Evolutionary conservation across 2,113 vertebrate species (phyloP).

Genomic region (Stigmatopora argus): DNA sequence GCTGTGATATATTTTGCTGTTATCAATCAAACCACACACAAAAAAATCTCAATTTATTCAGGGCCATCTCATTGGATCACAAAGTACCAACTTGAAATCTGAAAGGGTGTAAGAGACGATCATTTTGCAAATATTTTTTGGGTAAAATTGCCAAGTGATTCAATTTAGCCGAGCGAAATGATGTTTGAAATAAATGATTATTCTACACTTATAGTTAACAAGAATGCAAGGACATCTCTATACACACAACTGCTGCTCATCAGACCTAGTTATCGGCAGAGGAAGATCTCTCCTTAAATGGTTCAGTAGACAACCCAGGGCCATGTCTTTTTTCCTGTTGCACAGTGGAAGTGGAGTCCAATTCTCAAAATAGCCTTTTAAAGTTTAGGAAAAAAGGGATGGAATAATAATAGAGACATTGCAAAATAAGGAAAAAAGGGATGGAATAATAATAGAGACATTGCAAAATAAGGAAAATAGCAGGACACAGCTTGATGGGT

Average conservation of each 20-base stretch:
- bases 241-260: constrained; percentile 29
- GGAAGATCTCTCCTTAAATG: constrained; percentile 69
- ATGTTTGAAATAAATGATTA: neutral
- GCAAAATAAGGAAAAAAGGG: constrained; percentile 9
- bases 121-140: neutral
- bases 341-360: constrained; percentile 48
- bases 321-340: constrained; percentile 51
- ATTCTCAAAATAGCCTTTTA: constrained; percentile 54
- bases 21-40: neutral
- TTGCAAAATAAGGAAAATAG: constrained; percentile 17
- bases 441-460: constrained; percentile 9
- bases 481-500: neutral
- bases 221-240: constrained; percentile 23
- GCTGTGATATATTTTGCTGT: neutral
- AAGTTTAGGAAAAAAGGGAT: constrained; percentile 19
- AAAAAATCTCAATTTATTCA: neutral
- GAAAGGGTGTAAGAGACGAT: neutral
- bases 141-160: neutral
- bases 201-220: constrained; percentile 27
- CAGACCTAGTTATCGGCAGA: constrained; percentile 57
- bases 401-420: constrained; percentile 13
- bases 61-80: neutral
- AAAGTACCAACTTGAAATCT: neutral
- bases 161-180: neutral
- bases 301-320: constrained; percentile 51